Base-by-base conservation (phyloP, 2,888 invertebrate genomes). In the Lasioglossum malachurum region DNA sequence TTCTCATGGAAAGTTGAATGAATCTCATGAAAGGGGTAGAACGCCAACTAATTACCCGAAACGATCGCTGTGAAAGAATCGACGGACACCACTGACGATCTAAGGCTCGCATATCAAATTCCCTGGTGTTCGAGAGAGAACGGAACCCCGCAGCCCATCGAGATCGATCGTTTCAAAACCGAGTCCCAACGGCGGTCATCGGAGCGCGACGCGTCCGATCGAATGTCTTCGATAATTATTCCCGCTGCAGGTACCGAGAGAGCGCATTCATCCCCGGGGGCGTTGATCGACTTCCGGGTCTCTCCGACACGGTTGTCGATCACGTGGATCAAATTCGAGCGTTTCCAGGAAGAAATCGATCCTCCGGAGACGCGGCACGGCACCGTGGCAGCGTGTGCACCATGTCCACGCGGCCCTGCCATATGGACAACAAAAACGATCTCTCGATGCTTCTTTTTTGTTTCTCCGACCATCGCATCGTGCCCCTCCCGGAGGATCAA, bases 291-390 rank as follows among this genome's bases (percentile, higher is more conserved):
- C 93, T 93, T 93, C 92, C 93, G 93, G 92, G 89, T 88, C 82
- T 88, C 53, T 73, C 49, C 23, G 41, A 64, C 79, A 57, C 16
- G 84, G 76, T 78, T 83, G 84, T 86, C 86, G 89, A 87, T 91
- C 91, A 78, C 83, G 46, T 87, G 84, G 87, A 91, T 89, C 85
- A 86, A 91, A 91, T 91, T 90, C 87, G 86, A 87, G 23, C 64
- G 82, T 91, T 92, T 92, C 89, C 92, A 84, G 88, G 90, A 91
- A 92, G 91, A 87, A 92, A 92, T 86, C 87, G 83, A 75, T 80
- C 76, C 83, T 74, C 75, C 60, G 53, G n/a, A 69, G 38, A 44
- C 53, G 53, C 53, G 27, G 3, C 19, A 72, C 64, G 74, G 79
- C 75, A 81, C 75, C 82, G 72, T 67, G 49, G 46, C 23, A 53